These are phyloP conservation scores for Lepidostoma basale DNA, from an alignment of 1,140 invertebrate genomes.

Conservation along the genomic window DNA sequence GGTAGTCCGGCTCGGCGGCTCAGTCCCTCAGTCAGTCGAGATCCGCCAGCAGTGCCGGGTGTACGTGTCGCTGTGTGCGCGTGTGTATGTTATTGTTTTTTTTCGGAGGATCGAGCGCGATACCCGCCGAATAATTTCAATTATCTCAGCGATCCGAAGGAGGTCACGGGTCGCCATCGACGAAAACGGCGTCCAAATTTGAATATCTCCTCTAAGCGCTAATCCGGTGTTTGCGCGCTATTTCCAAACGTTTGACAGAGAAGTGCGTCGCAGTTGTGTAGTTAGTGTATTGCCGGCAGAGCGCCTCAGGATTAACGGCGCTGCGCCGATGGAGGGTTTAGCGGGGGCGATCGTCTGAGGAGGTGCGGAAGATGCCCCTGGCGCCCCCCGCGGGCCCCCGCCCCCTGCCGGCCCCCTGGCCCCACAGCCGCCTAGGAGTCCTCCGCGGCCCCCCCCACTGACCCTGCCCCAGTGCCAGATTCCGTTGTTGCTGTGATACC, in stretches of 20 bases:
- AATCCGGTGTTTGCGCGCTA: not conserved
- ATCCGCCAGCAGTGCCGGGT: not conserved
- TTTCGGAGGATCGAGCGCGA: slow-evolving; percentile 16
- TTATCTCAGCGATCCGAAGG: slow-evolving; percentile 13
- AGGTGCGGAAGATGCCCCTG: not conserved
- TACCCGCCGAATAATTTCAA: not conserved
- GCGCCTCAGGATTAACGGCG: slow-evolving; percentile 3
- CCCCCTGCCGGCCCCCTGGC: slow-evolving; percentile 5
- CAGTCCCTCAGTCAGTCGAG: slow-evolving; percentile 18
- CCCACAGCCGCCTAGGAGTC: not conserved
- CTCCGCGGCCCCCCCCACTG: slow-evolving; percentile 1
- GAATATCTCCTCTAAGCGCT: not conserved
- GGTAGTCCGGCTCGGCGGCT: not conserved
- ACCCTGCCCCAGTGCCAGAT: not conserved
- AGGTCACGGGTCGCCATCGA: slow-evolving; percentile 13
- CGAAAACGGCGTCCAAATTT: not conserved
- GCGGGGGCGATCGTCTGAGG: not conserved
- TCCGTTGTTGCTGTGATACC: slow-evolving; percentile 32
- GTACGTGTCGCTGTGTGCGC: not conserved
- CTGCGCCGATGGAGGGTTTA: not conserved
- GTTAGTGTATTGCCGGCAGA: slow-evolving; percentile 5
- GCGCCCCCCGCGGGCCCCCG: not conserved
- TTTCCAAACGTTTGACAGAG: too few species aligned
- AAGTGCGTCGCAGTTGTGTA: too few species aligned
- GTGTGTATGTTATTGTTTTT: slow-evolving; percentile 20